phyloP scores from a whole-genome alignment of 2,113 vertebrate genomes.

The Malurus melanocephalus region DNA sequence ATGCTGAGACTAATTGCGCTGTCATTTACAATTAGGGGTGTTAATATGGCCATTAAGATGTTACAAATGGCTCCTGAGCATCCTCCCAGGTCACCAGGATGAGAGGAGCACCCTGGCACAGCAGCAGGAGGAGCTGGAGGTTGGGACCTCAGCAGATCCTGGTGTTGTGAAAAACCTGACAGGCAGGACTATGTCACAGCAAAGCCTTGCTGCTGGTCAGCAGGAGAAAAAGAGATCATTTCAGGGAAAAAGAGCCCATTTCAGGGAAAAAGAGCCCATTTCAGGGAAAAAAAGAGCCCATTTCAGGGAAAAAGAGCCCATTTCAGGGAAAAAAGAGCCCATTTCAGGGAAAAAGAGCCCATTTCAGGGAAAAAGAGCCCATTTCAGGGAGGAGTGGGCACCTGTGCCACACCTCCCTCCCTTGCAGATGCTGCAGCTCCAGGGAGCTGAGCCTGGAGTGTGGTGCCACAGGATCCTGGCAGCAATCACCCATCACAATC shows the following conservation, averaged over 20 bases:
- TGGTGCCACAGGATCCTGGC: background rate
- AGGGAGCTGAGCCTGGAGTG: background rate
- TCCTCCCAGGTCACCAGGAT: background rate
- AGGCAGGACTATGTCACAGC: background rate
- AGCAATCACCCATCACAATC: background rate
- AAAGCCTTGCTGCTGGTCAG: rapidly evolving
- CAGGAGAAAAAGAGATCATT: no score
- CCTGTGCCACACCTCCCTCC: background rate
- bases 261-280: rapidly evolving
- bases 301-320: rapidly evolving
- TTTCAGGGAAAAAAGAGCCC: background rate
- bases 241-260: no score
- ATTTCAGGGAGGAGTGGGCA: background rate
- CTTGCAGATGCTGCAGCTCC: background rate
- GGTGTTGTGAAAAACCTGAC: rapidly evolving
- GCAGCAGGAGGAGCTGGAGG: background rate
- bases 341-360: no score
- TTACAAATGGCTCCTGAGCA: background rate
- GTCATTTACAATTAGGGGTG: constrained; percentile 34
- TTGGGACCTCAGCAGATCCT: background rate
- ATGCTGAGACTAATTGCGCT: constrained; percentile 16
- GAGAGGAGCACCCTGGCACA: background rate
- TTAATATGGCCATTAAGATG: constrained; percentile 17
- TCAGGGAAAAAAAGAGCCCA: background rate
- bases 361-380: rapidly evolving